Conservation (phyloP, 2,888 invertebrate genomes). For the Mimachlamys varia region DNA sequence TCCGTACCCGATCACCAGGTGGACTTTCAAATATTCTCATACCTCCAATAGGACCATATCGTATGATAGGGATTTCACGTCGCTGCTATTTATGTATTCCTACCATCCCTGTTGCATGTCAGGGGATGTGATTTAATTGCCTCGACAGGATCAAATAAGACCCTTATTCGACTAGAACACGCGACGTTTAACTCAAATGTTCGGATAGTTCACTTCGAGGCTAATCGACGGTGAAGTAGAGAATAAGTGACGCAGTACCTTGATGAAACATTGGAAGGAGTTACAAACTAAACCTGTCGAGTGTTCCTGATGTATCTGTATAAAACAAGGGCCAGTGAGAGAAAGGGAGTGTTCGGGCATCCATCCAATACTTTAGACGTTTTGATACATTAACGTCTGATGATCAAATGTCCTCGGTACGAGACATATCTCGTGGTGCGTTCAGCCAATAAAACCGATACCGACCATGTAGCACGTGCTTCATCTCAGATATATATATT, state of each 20-base stretch:
- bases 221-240: not conserved
- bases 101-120: conserved; percentile 30
- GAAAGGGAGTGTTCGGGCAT: not conserved
- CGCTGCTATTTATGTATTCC: conserved; percentile 20
- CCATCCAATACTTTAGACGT: not conserved
- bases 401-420: not conserved
- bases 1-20: conserved; percentile 24
- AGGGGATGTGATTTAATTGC: conserved; percentile 8
- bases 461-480: no score
- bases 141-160: conserved; percentile 23
- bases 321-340: not conserved
- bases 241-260: conserved; percentile 21
- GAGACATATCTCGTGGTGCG: not conserved
- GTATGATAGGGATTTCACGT: not conserved
- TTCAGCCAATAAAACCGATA: not conserved
- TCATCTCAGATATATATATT: not conserved
- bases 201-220: conserved; percentile 30
- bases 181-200: conserved; percentile 5
- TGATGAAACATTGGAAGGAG: not conserved
- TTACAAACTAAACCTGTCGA: not conserved
- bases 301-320: not conserved
- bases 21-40: not conserved
- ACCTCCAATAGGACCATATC: not conserved
- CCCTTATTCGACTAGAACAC: not conserved
- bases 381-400: not conserved